Conservation (phyloP, 2,113 vertebrate species). For the Eonycteris spelaea region DNA sequence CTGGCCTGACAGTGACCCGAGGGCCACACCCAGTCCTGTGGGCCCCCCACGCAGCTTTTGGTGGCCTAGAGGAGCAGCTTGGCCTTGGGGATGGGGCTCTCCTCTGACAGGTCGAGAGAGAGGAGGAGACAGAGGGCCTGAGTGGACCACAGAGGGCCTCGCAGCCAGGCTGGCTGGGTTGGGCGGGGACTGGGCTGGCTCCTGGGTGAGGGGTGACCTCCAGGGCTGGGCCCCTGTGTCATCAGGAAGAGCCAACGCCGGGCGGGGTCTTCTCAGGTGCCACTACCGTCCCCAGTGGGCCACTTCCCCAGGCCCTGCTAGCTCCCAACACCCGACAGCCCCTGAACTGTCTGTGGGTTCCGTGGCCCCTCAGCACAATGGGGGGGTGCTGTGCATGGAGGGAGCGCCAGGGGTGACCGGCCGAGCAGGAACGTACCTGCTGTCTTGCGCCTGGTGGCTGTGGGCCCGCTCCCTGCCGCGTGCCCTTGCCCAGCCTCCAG, state of each 20-base stretch:
- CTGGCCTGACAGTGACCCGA: accelerated
- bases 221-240: not conserved
- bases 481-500: not conserved
- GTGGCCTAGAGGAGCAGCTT: not conserved
- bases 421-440: too few species aligned
- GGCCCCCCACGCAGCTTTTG: not conserved
- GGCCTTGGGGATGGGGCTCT: not conserved
- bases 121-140: not conserved
- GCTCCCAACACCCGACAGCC: accelerated
- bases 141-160: not conserved
- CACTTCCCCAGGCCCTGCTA: accelerated
- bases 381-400: accelerated
- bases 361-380: accelerated
- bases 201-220: too few species aligned
- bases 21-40: too few species aligned
- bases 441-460: not conserved
- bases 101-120: not conserved
- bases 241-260: accelerated
- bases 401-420: not conserved
- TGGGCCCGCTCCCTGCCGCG: not conserved
- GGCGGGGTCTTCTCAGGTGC: too few species aligned
- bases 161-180: not conserved
- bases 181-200: not conserved
- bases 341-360: accelerated
- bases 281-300: accelerated